Conservation (phyloP, 2,888 invertebrate genomes). For the Xylota sylvarum region DNA sequence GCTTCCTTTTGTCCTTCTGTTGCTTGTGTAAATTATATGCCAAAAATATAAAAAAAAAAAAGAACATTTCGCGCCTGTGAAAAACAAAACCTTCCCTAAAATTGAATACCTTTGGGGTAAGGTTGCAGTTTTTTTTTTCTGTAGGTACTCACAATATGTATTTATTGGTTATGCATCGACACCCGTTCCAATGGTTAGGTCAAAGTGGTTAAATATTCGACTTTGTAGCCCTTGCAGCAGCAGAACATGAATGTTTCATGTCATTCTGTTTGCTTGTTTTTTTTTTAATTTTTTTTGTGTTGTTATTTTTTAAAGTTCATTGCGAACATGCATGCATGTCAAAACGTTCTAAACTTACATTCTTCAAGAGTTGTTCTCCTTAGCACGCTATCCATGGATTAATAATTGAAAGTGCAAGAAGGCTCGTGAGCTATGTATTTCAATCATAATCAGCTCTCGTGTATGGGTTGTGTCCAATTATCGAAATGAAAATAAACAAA, state of each 20-base stretch:
- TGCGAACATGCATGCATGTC: constrained; percentile 10
- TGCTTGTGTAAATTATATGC: constrained; percentile 42
- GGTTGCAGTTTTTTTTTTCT: background rate
- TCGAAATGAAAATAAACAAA: constrained; percentile 48
- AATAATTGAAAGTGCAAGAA: constrained; percentile 52
- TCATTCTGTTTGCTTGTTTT: constrained; percentile 5
- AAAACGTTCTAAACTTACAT: constrained; percentile 16
- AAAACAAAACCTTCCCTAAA: background rate
- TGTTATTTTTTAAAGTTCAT: constrained; percentile 1
- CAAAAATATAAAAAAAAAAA: constrained; percentile 33
- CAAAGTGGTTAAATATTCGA: constrained; percentile 2
- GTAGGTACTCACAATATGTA: background rate
- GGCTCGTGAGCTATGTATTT: constrained; percentile 19
- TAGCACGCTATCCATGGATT: constrained; percentile 51
- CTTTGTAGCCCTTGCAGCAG: constrained; percentile 6
- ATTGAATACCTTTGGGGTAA: background rate
- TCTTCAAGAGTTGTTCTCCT: background rate
- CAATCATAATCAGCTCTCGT: constrained; percentile 32
- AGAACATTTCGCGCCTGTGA: constrained; percentile 29
- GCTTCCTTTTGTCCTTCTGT: constrained; percentile 44
- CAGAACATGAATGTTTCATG: constrained; percentile 21
- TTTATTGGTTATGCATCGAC: constrained; percentile 7
- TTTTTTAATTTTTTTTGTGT: no score
- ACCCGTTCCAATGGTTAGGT: background rate
- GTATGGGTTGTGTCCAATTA: constrained; percentile 43